Evolutionary conservation across 2,888 invertebrate genomes (phyloP).

Genomic region (Xanthorhoe spadicearia): DNA sequence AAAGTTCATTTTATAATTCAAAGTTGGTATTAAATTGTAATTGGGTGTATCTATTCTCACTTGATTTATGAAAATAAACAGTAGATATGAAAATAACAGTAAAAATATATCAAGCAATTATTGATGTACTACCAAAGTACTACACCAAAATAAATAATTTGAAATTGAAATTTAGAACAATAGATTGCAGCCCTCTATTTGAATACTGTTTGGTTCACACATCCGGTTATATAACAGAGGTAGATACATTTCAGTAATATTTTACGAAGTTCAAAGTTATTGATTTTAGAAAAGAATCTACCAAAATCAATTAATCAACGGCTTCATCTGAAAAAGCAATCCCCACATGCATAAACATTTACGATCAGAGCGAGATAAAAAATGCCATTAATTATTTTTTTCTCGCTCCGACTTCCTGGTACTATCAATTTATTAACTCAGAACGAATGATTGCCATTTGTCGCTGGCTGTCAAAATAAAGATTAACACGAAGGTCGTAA

Average conservation of each 20-base stretch:
- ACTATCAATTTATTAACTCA: slow-evolving; percentile 63
- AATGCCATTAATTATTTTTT: slow-evolving; percentile 58
- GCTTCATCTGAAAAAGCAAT: slow-evolving; percentile 47
- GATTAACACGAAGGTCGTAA: slow-evolving; percentile 69
- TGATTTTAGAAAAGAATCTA: slow-evolving; percentile 4
- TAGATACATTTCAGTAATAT: not conserved
- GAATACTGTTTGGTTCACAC: too few species aligned
- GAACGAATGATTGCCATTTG: slow-evolving; percentile 73
- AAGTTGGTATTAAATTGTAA: too few species aligned
- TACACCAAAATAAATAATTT: too few species aligned
- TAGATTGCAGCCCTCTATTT: too few species aligned
- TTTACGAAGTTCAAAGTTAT: not conserved
- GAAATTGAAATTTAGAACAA: too few species aligned
- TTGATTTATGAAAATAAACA: too few species aligned
- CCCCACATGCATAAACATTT: slow-evolving; percentile 62
- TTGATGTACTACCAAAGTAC: too few species aligned
- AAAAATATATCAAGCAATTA: too few species aligned
- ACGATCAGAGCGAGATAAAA: slow-evolving; percentile 55
- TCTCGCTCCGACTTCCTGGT: slow-evolving; percentile 60
- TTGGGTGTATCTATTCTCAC: too few species aligned
- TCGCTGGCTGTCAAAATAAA: slow-evolving; percentile 80
- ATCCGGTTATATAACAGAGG: too few species aligned
- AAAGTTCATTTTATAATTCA: too few species aligned
- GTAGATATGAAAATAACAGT: too few species aligned
- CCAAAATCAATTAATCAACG: slow-evolving; percentile 45